These are phyloP conservation scores for Acomys russatus DNA, from an alignment of 2,797 vertebrate species.

Conservation along the genomic window DNA sequence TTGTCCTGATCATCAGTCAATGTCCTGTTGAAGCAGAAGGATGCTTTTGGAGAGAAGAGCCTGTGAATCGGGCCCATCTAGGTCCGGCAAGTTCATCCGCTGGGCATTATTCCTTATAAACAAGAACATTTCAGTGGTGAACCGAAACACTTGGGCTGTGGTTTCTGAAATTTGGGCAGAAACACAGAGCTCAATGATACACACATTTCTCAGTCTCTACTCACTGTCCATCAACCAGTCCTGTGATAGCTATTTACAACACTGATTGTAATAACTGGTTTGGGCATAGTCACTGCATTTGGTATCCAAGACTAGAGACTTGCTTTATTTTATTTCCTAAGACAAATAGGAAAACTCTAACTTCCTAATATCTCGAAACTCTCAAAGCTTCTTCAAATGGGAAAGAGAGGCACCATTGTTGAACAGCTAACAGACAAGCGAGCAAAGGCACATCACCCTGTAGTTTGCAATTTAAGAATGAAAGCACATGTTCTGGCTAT, in stretches of 20 bases:
- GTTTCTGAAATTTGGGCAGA: conserved; percentile 7
- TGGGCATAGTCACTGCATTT: neutral
- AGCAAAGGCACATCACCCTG: neutral
- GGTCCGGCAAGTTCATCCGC: neutral
- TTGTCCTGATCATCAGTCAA: neutral
- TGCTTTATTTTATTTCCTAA: conserved; percentile 26
- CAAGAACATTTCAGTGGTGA: conserved; percentile 3
- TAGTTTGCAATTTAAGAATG: conserved; percentile 43
- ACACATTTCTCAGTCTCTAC: neutral
- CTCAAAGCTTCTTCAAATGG: conserved; percentile 1
- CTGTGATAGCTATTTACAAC: conserved; percentile 38
- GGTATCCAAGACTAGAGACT: neutral
- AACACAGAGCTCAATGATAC: neutral
- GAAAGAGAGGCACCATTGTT: neutral
- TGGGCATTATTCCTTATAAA: conserved; percentile 29
- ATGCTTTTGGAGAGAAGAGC: conserved; percentile 35
- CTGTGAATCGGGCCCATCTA: neutral
- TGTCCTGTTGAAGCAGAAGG: neutral
- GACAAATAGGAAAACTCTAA: neutral
- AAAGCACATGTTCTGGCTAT: too few relatives aligned
- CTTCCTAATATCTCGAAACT: neutral
- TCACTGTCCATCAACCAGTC: conserved; percentile 3
- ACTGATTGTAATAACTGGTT: conserved; percentile 20
- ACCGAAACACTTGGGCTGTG: conserved; percentile 34
- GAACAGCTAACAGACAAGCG: neutral